These are phyloP conservation scores for Ficedula albicollis DNA, from an alignment of 2,797 vertebrate species.

Conservation along the genomic window DNA sequence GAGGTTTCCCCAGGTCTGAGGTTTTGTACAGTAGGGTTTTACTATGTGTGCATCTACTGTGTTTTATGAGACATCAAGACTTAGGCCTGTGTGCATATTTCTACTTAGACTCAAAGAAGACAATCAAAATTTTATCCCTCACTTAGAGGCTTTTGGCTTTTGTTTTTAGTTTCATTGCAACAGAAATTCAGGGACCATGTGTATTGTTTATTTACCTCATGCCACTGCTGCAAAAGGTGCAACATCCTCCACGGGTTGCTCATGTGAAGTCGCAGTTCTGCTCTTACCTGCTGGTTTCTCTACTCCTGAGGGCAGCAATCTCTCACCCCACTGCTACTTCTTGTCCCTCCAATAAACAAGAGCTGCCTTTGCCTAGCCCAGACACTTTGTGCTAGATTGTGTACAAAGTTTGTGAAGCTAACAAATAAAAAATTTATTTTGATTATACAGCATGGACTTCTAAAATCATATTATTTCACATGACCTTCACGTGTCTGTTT, in stretches of 20 bases:
- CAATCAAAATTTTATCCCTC: background rate
- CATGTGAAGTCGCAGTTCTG: fast-evolving
- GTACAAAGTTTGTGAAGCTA: background rate
- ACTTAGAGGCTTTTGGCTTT: background rate
- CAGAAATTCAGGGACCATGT: background rate
- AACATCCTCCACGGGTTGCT: background rate
- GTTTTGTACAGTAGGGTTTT: background rate
- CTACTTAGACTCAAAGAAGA: background rate
- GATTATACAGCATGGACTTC: background rate
- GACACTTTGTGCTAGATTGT: background rate
- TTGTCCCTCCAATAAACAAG: background rate
- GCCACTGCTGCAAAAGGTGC: background rate
- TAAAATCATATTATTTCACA: background rate
- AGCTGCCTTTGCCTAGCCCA: background rate
- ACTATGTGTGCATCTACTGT: background rate
- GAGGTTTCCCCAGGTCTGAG: background rate
- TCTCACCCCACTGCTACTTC: background rate
- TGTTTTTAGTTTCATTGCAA: background rate
- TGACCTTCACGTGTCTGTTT: background rate
- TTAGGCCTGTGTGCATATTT: background rate
- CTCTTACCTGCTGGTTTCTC: background rate
- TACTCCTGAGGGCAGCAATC: background rate
- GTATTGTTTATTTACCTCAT: background rate
- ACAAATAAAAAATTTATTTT: background rate
- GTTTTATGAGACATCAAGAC: background rate